Base-by-base conservation (phyloP, 2,888 invertebrate genomes). In the Patella ulyssiponensis region DNA sequence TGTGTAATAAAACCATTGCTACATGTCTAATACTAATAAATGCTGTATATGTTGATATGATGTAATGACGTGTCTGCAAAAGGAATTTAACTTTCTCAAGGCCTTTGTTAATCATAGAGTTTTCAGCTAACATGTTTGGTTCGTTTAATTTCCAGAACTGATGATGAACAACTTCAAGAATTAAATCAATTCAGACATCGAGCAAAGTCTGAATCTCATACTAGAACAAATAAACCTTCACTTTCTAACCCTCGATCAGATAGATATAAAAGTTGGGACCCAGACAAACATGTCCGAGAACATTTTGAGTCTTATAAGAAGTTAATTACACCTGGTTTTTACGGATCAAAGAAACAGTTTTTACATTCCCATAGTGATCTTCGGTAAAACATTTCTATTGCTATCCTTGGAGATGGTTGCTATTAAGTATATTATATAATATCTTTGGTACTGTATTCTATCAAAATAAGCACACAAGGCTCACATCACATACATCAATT, bases 321-420 rank as follows among this genome's bases (percentile, higher is more conserved):
- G 78, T 80, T 90, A 72, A 88, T 90, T 58, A 88, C 88, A 1
- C 87, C 89, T 44, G 88, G 88, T 44, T 85, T 88, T 80, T 89
- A 87, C 79, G 86, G 86, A 53, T 71, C 84, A 23, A 75, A 76
- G 64, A 82, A 81, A 74, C 20, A 74, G n/a, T 69, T 82, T 58
- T 84, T 83, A 52, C 82, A 81, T 71, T 85, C 84, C 23, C 82
- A 83, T 77, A 83, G 81, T 74, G 84, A 86, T 53, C 71, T 86
- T 82, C 82, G 85, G 85, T 86, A 86, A 70, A 33, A 14, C 23
- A 51, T 51, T 33, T 44, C 44, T 44, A 44, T 44, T 44, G 27
- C 51, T 53, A 17, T 15, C 20, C 72, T 71, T 53, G 51, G 69
- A 54, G 53, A 71, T 53, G 64, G 64, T 64, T 64, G 44, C 44